These are phyloP conservation scores for Venustaconcha ellipsiformis DNA, from an alignment of 1,140 invertebrate species.

Conservation along the genomic window DNA sequence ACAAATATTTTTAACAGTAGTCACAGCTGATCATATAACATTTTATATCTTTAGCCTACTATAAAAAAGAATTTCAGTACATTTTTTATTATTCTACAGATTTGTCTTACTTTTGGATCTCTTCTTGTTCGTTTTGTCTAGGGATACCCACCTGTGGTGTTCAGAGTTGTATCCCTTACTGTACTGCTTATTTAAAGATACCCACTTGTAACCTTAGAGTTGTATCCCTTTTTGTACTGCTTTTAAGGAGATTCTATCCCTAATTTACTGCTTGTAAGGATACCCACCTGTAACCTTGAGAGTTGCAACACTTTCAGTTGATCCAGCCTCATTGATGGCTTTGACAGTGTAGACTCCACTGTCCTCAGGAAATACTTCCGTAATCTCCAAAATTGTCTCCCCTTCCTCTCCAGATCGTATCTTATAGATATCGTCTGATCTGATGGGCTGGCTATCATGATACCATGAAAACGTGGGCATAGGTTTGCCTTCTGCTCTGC, in stretches of 20 bases:
- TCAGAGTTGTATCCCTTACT: no score
- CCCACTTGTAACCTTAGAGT: no score
- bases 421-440: conserved; percentile 58
- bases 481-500: conserved; percentile 81
- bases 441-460: conserved; percentile 78
- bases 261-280: conserved; percentile 4
- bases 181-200: neutral
- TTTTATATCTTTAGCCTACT: no score
- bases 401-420: conserved; percentile 55
- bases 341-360: conserved; percentile 68
- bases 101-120: no score
- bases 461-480: conserved; percentile 55
- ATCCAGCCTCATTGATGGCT: conserved; percentile 82
- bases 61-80: no score
- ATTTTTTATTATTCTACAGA: no score
- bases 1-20: no score
- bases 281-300: conserved; percentile 59
- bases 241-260: conserved; percentile 34
- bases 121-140: no score
- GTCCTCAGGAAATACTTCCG: conserved; percentile 66
- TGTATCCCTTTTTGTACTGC: neutral
- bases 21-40: no score
- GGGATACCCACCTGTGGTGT: no score
- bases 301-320: conserved; percentile 63
- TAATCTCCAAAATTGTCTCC: conserved; percentile 53